Percentiles rank a stretch among this genome's conserved stretches.
Evolutionary conservation across 2,113 vertebrate genomes (phyloP).

Genomic region (Istiophorus platypterus): DNA sequence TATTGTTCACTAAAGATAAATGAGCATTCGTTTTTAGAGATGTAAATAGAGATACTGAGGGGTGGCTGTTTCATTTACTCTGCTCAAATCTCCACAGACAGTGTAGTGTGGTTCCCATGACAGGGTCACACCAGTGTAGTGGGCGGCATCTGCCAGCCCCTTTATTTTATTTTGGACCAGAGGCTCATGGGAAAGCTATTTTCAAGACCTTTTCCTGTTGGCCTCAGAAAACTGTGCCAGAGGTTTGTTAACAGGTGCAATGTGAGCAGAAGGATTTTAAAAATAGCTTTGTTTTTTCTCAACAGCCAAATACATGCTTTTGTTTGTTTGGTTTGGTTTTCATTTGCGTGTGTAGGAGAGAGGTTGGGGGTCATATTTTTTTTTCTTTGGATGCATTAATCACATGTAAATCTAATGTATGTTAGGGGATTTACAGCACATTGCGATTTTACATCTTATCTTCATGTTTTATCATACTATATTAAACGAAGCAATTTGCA

Average conservation of each 20-base stretch:
- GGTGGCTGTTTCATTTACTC: slow-evolving; percentile 68
- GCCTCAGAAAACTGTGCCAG: slow-evolving; percentile 74
- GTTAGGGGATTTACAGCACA: slow-evolving; percentile 4
- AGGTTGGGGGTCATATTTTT: not conserved
- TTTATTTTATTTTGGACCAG: slow-evolving; percentile 83
- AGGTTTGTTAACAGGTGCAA: slow-evolving; percentile 83
- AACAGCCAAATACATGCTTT: slow-evolving; percentile 28
- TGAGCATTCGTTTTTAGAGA: slow-evolving; percentile 36
- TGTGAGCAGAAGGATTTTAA: slow-evolving; percentile 44
- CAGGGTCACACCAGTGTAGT: slow-evolving; percentile 73
- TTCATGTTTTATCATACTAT: slow-evolving; percentile 1
- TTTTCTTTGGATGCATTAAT: slow-evolving; percentile 16
- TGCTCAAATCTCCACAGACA: slow-evolving; percentile 73
- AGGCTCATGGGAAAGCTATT: slow-evolving; percentile 89
- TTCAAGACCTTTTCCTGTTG: slow-evolving; percentile 77
- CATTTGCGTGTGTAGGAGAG: not conserved
- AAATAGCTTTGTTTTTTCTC: slow-evolving; percentile 58
- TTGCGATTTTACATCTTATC: slow-evolving; percentile 2
- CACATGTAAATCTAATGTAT: slow-evolving; percentile 3
- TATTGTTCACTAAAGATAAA: slow-evolving; percentile 54
- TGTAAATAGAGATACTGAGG: slow-evolving; percentile 52
- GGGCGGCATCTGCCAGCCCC: slow-evolving; percentile 78
- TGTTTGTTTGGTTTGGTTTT: slow-evolving; percentile 44
- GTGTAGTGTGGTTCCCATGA: slow-evolving; percentile 85
- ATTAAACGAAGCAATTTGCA: not conserved